phyloP scores from a whole-genome alignment of 2,888 invertebrate genomes.

The Cephus spinipes region DNA sequence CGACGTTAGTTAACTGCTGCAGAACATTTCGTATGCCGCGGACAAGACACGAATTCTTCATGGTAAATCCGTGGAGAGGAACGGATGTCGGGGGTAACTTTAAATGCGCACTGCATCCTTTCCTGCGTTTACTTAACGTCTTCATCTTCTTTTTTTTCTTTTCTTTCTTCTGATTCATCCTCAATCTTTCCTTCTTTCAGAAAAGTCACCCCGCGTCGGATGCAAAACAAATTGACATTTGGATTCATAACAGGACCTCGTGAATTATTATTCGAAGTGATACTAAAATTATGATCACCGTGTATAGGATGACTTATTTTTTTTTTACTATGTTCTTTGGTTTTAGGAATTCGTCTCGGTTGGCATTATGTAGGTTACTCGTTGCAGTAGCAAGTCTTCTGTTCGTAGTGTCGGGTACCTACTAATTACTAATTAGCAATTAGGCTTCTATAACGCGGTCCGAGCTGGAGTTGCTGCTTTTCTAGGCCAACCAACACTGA shows the following conservation, averaged over 20 bases:
- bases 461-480: slow-evolving; percentile 36
- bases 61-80: slow-evolving; percentile 18
- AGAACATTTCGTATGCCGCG: slow-evolving; percentile 52
- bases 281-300: background rate
- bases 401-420: slow-evolving; percentile 24
- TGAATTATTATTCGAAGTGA: background rate
- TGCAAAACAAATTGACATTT: background rate
- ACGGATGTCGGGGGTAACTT: slow-evolving; percentile 35
- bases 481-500: slow-evolving; percentile 44
- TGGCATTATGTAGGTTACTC: slow-evolving; percentile 20
- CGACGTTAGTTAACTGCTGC: slow-evolving; percentile 11
- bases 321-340: background rate
- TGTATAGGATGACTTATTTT: background rate
- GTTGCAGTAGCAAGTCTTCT: slow-evolving; percentile 16
- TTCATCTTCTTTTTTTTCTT: slow-evolving; percentile 11
- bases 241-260: background rate
- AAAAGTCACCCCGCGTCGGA: background rate
- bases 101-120: slow-evolving; percentile 48
- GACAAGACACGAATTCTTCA: slow-evolving; percentile 26
- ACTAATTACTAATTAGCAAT: slow-evolving; percentile 57
- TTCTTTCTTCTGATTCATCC: slow-evolving; percentile 1
- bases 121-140: slow-evolving; percentile 13
- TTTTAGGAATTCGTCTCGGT: slow-evolving; percentile 10
- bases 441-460: slow-evolving; percentile 36
- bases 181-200: background rate